Percentiles rank a stretch among this genome's conserved stretches.
phyloP scores from a whole-genome alignment of 2,888 invertebrate genomes.

The Polydrusus cervinus region DNA sequence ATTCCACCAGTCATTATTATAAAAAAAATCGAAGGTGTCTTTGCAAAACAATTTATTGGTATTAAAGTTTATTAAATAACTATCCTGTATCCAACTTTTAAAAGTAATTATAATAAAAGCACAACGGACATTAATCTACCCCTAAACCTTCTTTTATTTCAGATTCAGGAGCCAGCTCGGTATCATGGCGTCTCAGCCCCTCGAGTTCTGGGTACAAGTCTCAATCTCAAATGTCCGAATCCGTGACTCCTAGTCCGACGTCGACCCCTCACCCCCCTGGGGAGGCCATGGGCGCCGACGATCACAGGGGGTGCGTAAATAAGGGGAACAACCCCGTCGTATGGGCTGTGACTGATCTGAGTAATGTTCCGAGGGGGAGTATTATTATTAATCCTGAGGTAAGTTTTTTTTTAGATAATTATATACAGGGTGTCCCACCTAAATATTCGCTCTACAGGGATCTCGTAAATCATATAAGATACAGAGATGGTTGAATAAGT shows the following conservation, averaged over 20 bases:
- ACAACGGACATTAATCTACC: too few species aligned
- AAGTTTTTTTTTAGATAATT: too few species aligned
- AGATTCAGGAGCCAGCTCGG: conserved; percentile 77
- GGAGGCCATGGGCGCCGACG: conserved; percentile 61
- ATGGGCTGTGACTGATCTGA: conserved; percentile 92
- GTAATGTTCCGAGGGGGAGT: conserved; percentile 89
- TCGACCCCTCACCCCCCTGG: conserved; percentile 70
- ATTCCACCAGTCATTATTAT: too few species aligned
- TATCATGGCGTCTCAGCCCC: conserved; percentile 81
- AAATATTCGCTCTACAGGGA: not conserved
- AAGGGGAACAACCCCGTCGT: conserved; percentile 74
- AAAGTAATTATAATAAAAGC: too few species aligned
- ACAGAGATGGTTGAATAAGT: too few species aligned
- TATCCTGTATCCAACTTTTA: too few species aligned
- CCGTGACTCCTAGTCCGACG: conserved; percentile 86
- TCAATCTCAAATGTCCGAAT: conserved; percentile 82
- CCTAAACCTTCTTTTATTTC: conserved; percentile 47
- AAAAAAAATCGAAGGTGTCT: too few species aligned
- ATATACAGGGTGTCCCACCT: not conserved
- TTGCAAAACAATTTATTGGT: too few species aligned
- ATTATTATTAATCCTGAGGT: conserved; percentile 90
- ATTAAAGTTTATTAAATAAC: too few species aligned
- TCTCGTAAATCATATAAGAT: too few species aligned
- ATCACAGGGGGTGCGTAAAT: conserved; percentile 24
- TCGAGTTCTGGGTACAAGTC: conserved; percentile 87